Evolutionary conservation across 2,113 vertebrate species (phyloP).

Genomic region (Sitta europaea): DNA sequence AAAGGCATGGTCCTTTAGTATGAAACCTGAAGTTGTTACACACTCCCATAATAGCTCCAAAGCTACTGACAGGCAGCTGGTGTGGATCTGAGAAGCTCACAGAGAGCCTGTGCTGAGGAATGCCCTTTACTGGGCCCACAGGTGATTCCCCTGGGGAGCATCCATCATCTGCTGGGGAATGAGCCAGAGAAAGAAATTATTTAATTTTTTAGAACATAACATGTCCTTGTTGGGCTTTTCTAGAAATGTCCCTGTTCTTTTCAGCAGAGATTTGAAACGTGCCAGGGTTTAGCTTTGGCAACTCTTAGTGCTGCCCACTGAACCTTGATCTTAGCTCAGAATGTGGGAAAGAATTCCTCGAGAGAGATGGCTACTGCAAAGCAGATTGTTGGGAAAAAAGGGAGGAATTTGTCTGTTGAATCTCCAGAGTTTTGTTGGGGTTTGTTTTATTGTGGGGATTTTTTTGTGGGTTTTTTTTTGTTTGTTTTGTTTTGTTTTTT

Average conservation of each 20-base stretch:
- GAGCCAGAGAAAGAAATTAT: not conserved
- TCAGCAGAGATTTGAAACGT: not conserved
- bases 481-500: too few relatives aligned
- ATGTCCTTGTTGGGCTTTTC: not conserved
- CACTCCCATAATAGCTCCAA: not conserved
- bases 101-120: not conserved
- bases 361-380: not conserved
- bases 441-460: too few relatives aligned
- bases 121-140: not conserved
- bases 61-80: not conserved
- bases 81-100: not conserved
- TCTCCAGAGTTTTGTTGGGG: too few relatives aligned
- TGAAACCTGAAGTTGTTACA: not conserved
- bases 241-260: not conserved
- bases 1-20: not conserved
- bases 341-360: not conserved
- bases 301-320: not conserved
- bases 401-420: not conserved
- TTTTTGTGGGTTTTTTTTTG: too few relatives aligned
- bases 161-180: not conserved
- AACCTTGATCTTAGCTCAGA: not conserved
- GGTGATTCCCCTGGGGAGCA: rapidly evolving
- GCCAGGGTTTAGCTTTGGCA: not conserved
- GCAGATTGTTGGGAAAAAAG: not conserved
- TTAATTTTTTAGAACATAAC: not conserved